phyloP scores from a whole-genome alignment of 2,888 invertebrate species.

The Orthosia incerta region DNA sequence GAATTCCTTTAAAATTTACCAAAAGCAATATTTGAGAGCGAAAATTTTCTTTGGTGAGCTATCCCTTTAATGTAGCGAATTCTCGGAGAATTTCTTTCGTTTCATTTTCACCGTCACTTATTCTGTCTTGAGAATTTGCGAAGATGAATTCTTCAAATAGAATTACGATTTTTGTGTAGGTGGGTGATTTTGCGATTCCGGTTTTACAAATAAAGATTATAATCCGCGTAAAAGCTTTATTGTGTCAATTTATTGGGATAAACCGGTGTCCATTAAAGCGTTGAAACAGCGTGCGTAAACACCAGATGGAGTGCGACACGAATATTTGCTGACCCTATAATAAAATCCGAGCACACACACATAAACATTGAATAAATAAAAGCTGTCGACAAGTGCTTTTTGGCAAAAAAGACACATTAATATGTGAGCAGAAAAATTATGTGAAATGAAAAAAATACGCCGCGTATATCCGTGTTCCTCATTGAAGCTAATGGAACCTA shows the following conservation, averaged over 20 bases:
- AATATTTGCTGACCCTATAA: conserved; percentile 54
- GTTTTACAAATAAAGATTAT: conserved; percentile 24
- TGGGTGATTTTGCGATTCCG: conserved; percentile 34
- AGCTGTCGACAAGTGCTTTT: conserved; percentile 57
- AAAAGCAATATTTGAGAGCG: conserved; percentile 75
- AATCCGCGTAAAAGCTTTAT: conserved; percentile 26
- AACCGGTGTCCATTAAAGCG: conserved; percentile 28
- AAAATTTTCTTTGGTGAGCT: conserved; percentile 72
- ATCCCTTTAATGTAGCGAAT: conserved; percentile 74
- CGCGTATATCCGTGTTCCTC: conserved; percentile 14
- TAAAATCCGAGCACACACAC: conserved; percentile 52
- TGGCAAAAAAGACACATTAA: conserved; percentile 57
- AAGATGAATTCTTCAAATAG: conserved; percentile 69
- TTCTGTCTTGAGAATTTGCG: conserved; percentile 66
- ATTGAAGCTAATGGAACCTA: conserved; percentile 16
- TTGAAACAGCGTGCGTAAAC: conserved; percentile 36
- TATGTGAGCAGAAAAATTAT: conserved; percentile 56
- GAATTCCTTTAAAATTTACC: conserved; percentile 71
- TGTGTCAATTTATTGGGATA: conserved; percentile 41
- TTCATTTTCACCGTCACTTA: conserved; percentile 71
- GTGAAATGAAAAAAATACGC: conserved; percentile 51
- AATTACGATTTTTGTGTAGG: conserved; percentile 58
- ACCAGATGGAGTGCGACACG: conserved; percentile 52
- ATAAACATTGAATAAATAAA: conserved; percentile 63
- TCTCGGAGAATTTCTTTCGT: conserved; percentile 73